Evolutionary conservation across 2,888 invertebrate genomes (phyloP), one percentile per base, ranked within the genome.

Genomic region (Melinopterus prodromus): DNA sequence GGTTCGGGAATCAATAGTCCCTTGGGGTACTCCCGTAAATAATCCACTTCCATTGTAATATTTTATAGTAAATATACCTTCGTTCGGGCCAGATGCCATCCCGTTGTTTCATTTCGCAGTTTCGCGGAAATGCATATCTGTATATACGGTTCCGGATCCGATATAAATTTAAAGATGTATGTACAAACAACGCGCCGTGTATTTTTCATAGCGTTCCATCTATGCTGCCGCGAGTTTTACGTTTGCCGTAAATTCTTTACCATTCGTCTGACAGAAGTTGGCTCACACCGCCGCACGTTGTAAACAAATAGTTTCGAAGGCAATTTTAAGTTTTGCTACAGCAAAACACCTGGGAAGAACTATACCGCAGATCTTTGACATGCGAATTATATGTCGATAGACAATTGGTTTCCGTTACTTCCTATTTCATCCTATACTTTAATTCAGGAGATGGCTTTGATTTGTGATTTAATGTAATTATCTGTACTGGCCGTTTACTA

Each of bases 21-120:
- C 53, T 6, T 53, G 53, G 7, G 53, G 53, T 12, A 53, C 53
- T 12, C 53, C 53, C 2, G 53, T 53, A 53, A 53, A 53, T 53
- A 53, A 53, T 53, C 53, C 53, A 53, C 53, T 53, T 53, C 3
- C 53, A 53, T 53, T 53, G 53, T 53, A 53, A 53, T 53, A 53
- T 53, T 53, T 53, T 53, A 53, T 53, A 53, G 53, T 53, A 53
- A 53, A 53, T 53, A 53, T 53, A 53, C 53, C 53, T 53, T 53
- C 53, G 53, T 53, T 53, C 53, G 53, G 53, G 5, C 53, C 53
- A 12, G 7, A 53, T 53, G 53, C 9, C 53, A 53, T 53, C 53
- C 9, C 53, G 53, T 2, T 53, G 53, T 53, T 53, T 53, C 53
- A 12, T 53, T 12, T 12, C 53, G 3, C 12, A 53, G 53, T 53